Evolutionary conservation across 2,888 invertebrate species (phyloP).

Genomic region (Xanthorhoe spadicearia): DNA sequence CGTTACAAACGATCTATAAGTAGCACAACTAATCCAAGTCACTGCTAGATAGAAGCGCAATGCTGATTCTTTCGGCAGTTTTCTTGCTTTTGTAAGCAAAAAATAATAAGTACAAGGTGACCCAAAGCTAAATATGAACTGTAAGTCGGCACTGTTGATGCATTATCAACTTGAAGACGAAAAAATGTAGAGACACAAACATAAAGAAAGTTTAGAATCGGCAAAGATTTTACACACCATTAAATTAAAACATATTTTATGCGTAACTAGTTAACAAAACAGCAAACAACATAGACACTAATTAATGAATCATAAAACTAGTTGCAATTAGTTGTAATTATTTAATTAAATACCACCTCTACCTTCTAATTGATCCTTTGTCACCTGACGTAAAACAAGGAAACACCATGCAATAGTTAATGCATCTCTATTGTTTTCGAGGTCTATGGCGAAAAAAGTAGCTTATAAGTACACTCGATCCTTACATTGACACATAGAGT

Average conservation of each 20-base stretch:
- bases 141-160: too few species aligned
- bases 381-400: conserved; percentile 22
- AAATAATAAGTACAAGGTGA: background rate
- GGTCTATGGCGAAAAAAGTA: conserved; percentile 42
- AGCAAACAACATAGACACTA: background rate
- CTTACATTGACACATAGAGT: conserved; percentile 33
- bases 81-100: background rate
- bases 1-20: too few species aligned
- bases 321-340: background rate
- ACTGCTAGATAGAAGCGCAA: too few species aligned
- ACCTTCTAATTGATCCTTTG: background rate
- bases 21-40: too few species aligned
- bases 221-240: background rate
- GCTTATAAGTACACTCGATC: conserved; percentile 39
- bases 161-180: background rate
- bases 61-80: background rate
- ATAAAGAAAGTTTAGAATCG: background rate
- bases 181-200: background rate
- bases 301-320: background rate
- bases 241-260: background rate
- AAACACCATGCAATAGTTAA: conserved; percentile 17
- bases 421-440: conserved; percentile 46
- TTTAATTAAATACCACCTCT: background rate
- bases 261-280: background rate
- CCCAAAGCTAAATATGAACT: background rate